Percentiles rank a stretch among this genome's conserved stretches.
These are phyloP conservation scores for Cheilosia urbana DNA, from an alignment of 2,888 invertebrate species.

Conservation along the genomic window DNA sequence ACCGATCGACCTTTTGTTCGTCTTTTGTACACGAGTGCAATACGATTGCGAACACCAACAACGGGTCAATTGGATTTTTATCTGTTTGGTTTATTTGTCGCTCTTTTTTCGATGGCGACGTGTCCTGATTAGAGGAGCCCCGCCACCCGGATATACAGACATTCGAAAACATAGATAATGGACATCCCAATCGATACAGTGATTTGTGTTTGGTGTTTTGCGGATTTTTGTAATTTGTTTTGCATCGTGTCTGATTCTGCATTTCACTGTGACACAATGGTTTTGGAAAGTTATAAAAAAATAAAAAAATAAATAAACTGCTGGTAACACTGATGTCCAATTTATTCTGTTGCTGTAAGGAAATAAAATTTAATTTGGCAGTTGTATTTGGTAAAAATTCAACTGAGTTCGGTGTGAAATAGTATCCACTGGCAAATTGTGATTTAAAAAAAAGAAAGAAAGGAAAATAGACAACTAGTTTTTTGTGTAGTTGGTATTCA, in stretches of 20 bases:
- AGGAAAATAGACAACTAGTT: too few species aligned
- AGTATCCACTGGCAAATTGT: too few species aligned
- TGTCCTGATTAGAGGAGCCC: conserved; percentile 69
- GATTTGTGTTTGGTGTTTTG: conserved; percentile 66
- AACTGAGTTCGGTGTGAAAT: too few species aligned
- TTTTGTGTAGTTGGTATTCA: too few species aligned
- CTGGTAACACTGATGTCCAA: neutral
- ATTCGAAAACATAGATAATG: conserved; percentile 58
- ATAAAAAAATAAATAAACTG: neutral
- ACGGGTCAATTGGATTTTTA: conserved; percentile 73
- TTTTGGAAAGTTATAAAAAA: neutral
- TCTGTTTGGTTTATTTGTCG: conserved; percentile 68
- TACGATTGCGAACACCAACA: conserved; percentile 56
- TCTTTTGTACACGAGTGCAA: neutral
- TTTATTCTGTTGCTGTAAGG: neutral
- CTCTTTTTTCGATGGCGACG: conserved; percentile 55
- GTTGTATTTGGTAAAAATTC: too few species aligned
- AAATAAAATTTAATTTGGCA: too few species aligned
- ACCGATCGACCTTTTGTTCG: conserved; percentile 14
- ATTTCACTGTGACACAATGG: neutral
- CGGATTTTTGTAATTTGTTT: conserved; percentile 67
- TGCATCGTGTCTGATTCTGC: conserved; percentile 47
- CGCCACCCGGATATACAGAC: conserved; percentile 48
- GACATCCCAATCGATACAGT: conserved; percentile 61
- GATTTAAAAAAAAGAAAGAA: too few species aligned